These are phyloP conservation scores for Microctonus aethiopoides DNA, from an alignment of 2,888 invertebrate species.

Conservation along the genomic window DNA sequence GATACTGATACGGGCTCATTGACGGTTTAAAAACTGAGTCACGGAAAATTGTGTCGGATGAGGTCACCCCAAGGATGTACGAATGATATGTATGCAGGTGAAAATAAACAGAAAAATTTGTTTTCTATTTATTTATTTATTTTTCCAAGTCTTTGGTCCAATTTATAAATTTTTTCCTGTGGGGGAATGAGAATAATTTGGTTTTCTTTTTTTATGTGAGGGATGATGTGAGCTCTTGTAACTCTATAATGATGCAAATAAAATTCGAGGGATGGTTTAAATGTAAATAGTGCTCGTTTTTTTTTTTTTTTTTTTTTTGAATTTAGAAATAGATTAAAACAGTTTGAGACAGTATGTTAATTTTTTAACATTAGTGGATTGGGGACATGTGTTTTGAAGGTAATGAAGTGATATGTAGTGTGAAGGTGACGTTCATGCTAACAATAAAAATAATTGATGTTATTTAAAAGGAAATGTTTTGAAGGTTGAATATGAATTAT, in stretches of 20 bases:
- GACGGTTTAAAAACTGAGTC: slow-evolving; percentile 16
- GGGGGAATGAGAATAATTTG: background rate
- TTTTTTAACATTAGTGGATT: background rate
- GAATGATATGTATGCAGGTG: slow-evolving; percentile 2
- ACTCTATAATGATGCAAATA: background rate
- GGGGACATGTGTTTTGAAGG: background rate
- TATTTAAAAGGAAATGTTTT: background rate
- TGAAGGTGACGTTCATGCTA: background rate
- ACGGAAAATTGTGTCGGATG: slow-evolving; percentile 14
- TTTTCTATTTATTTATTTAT: background rate
- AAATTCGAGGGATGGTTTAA: no score
- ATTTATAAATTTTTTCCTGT: background rate
- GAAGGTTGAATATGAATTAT: background rate
- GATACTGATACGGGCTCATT: slow-evolving; percentile 30
- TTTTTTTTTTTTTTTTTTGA: no score
- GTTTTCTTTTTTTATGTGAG: background rate
- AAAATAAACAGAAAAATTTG: background rate
- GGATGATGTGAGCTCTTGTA: background rate
- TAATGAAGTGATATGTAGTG: background rate
- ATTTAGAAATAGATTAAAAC: no score
- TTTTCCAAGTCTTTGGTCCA: background rate
- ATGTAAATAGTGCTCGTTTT: no score
- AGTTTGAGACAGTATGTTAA: background rate
- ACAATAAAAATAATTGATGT: background rate
- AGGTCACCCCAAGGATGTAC: slow-evolving; percentile 11